Percentiles rank a stretch among this genome's conserved stretches.
Evolutionary conservation across 2,888 invertebrate species (phyloP).

Genomic region (Onchidella celtica): DNA sequence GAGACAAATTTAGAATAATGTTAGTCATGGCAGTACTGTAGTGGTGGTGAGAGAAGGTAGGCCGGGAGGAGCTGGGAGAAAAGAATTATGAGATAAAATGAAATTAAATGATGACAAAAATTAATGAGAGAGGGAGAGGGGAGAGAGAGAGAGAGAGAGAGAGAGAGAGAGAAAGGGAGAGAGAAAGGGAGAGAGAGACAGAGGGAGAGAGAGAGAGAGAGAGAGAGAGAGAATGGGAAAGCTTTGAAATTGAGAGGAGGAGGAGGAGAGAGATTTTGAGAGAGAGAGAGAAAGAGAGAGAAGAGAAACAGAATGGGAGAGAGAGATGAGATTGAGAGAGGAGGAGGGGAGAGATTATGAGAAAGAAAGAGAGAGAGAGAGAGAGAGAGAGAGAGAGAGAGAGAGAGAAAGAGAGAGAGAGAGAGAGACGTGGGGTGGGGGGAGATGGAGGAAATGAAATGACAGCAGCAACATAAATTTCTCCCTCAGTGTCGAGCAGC

Average conservation of each 20-base stretch:
- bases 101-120: too few relatives aligned
- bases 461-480: too few relatives aligned
- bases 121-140: background rate
- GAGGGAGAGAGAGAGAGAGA: conserved; percentile 1
- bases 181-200: background rate
- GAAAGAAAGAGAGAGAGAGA: conserved; percentile 1
- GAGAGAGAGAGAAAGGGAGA: background rate
- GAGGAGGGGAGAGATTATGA: background rate
- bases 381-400: conserved; percentile 13
- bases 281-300: background rate
- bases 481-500: too few relatives aligned
- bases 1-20: too few relatives aligned
- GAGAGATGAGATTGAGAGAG: background rate
- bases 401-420: background rate
- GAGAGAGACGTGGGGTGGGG: background rate
- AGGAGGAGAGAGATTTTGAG: background rate
- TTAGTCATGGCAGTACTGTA: too few relatives aligned
- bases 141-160: background rate
- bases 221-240: background rate
- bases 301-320: background rate
- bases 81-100: too few relatives aligned
- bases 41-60: too few relatives aligned
- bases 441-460: too few relatives aligned
- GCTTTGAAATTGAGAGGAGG: background rate
- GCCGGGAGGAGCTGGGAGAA: too few relatives aligned